phyloP scores from a whole-genome alignment of 2,888 invertebrate species.

The Meloe dianella region DNA sequence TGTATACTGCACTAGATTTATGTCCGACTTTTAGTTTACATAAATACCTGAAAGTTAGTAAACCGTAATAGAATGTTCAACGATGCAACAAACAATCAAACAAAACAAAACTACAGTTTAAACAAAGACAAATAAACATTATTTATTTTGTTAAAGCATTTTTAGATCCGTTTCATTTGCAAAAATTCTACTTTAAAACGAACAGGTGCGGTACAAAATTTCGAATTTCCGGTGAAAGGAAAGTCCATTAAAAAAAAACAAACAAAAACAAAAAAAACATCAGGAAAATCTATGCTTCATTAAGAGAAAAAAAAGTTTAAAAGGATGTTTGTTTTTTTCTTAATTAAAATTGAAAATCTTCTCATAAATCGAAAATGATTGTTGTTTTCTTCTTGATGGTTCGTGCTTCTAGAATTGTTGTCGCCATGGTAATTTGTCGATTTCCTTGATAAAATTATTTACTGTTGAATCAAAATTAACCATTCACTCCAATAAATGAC shows the following conservation, averaged over 20 bases:
- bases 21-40: not conserved
- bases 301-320: not conserved
- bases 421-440: not conserved
- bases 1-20: not conserved
- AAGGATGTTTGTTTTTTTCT: not conserved
- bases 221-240: conserved; percentile 7
- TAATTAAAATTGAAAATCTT: not conserved
- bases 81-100: not conserved
- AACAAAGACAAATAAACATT: not conserved
- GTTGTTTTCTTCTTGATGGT: not conserved
- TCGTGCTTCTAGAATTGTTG: not conserved
- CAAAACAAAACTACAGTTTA: not conserved
- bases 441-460: conserved; percentile 2
- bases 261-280: not conserved
- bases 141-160: not conserved
- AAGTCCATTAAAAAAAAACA: not conserved
- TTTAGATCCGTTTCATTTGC: not conserved
- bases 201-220: conserved; percentile 3
- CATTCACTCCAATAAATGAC: conserved; percentile 2
- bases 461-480: not conserved
- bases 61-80: not conserved
- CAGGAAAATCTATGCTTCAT: not conserved
- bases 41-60: not conserved
- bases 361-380: not conserved
- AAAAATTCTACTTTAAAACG: not conserved